Conservation (phyloP, 2,113 vertebrate species). For the Callipepla californica region DNA sequence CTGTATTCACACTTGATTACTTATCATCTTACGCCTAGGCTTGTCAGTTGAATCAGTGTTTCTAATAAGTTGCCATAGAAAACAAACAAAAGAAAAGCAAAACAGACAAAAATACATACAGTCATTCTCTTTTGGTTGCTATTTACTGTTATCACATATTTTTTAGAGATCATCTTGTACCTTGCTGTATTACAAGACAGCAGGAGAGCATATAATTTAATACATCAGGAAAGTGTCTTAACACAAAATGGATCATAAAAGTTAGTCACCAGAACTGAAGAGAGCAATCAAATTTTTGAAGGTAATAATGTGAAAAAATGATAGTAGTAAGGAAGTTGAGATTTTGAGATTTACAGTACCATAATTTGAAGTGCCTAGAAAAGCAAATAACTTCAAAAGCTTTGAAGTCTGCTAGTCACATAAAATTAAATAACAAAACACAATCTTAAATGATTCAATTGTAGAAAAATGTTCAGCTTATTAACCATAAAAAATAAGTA, state of each 20-base stretch:
- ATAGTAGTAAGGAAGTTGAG: background rate
- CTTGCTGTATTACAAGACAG: background rate
- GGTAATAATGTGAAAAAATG: background rate
- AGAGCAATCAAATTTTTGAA: background rate
- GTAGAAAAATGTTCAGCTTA: background rate
- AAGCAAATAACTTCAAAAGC: background rate
- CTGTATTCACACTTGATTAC: background rate
- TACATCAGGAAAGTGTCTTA: background rate
- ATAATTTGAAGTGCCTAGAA: background rate
- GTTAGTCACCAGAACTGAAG: background rate
- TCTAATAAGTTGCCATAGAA: background rate
- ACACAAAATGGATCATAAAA: background rate
- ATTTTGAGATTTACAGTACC: fast-evolving
- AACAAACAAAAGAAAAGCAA: background rate
- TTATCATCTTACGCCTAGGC: background rate
- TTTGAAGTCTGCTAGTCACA: background rate
- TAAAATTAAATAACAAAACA: background rate
- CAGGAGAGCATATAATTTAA: conserved; percentile 57
- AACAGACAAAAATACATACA: background rate
- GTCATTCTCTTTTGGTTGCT: background rate
- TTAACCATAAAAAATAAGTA: fast-evolving
- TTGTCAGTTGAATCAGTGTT: background rate
- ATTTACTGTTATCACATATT: background rate
- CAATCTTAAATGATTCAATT: background rate
- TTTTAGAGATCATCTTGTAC: background rate